Base-by-base conservation (phyloP, 1,140 invertebrate genomes). In the Cotesia typhae region DNA sequence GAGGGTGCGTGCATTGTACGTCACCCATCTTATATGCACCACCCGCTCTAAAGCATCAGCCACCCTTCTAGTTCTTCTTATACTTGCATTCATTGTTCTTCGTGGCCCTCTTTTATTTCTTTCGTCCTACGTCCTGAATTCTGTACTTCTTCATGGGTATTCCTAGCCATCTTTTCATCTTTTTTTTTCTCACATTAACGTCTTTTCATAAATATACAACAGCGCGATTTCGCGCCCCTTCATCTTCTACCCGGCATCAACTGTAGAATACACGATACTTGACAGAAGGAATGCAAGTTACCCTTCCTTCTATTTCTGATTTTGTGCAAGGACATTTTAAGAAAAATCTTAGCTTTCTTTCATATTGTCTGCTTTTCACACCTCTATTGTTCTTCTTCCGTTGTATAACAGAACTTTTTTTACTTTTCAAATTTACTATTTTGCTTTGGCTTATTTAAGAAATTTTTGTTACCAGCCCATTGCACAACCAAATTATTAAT, bases 1-100 rank as follows among this genome's bases (percentile, higher is more conserved):
- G 80, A 73, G 80, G 72, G 80, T 81, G 80, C 79, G 77, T 83
- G 79, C 81, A 83, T 83, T 83, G 81, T 82, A 81, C 79, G 77
- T 77, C 71, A 72, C 77, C 81, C 81, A 83, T 83, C 81, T 83
- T 83, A 83, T 83, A 83, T 83, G 81, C 81, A 82, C 78, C 80
- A 78, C 74, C 79, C 80, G 79, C 76, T 76, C 79, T 60, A 59
- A 65, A 66, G 28, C 68, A 4, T 68, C 65, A 47, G 35, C 72
- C 70, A 79, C 66, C 70, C 63, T 70, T 67, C 67, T 37, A 67
- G 57, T 73, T 47, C 77, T 76, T 78, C 81, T 82, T 82, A 80
- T 81, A 82, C 81, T 82, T 79, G 79, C 77, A 80, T 74, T 82
- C 79, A 81, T 83, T 83, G 80, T 82, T 82, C 80, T 80, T 74